A percentile compares a stretch with the other conserved stretches of the same genome.
Evolutionary conservation across 2,888 invertebrate species (phyloP).

Genomic region (Lordiphosa andalusiaca): DNA sequence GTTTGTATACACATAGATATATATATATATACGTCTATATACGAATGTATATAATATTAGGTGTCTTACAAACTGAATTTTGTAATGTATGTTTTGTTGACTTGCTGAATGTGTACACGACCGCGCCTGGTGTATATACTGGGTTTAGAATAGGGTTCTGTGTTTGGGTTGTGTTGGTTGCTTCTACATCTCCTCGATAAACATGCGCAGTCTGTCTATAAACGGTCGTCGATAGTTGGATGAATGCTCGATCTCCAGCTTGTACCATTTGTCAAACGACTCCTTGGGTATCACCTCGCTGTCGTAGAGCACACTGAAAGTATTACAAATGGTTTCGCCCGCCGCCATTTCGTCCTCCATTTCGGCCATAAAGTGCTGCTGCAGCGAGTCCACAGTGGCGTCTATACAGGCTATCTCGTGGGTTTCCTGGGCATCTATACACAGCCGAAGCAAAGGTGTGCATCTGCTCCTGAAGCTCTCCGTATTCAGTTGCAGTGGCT

Average conservation of each 20-base stretch:
- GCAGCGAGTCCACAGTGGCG: slow-evolving; percentile 66
- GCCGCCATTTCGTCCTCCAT: slow-evolving; percentile 58
- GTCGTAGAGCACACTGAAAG: slow-evolving; percentile 72
- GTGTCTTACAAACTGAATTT: slow-evolving; percentile 1
- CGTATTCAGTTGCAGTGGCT: slow-evolving; percentile 48
- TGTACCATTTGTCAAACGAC: slow-evolving; percentile 77
- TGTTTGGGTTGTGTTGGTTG: slow-evolving; percentile 6
- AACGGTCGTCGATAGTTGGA: slow-evolving; percentile 37
- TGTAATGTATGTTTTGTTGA: slow-evolving; percentile 8
- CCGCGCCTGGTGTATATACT: slow-evolving; percentile 21
- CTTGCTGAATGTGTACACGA: slow-evolving; percentile 18
- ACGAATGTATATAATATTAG: slow-evolving; percentile 6
- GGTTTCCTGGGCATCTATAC: slow-evolving; percentile 73
- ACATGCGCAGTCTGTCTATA: slow-evolving; percentile 38
- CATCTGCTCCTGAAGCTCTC: slow-evolving; percentile 68
- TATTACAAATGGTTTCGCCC: slow-evolving; percentile 65
- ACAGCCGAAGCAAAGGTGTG: slow-evolving; percentile 70
- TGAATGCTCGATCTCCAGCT: slow-evolving; percentile 41
- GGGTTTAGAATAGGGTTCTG: neutral
- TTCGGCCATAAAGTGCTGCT: slow-evolving; percentile 53
- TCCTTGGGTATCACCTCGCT: slow-evolving; percentile 77
- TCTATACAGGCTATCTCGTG: slow-evolving; percentile 75
- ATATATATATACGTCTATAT: no score
- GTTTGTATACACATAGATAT: no score
- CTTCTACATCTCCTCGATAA: slow-evolving; percentile 50